Evolutionary conservation across 2,113 vertebrate genomes (phyloP).

Genomic region (Sinocyclocheilus maitianheensis): DNA sequence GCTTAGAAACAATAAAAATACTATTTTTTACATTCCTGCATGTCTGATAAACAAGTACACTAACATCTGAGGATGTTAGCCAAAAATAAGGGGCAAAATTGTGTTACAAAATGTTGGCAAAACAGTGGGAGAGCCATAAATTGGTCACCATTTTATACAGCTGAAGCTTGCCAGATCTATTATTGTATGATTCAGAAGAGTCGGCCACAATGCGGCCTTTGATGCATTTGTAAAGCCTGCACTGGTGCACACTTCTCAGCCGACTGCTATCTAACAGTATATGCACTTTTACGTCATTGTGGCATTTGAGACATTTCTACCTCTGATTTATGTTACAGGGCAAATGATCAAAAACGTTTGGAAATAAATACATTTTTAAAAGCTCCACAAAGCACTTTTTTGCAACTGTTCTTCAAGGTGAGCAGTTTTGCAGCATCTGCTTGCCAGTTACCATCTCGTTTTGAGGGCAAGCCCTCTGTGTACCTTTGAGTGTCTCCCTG

Average conservation of each 20-base stretch:
- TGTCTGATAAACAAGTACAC: neutral
- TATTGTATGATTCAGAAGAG: neutral
- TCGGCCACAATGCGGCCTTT: neutral
- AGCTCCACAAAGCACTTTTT: neutral
- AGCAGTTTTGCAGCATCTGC: neutral
- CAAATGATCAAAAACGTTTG: neutral
- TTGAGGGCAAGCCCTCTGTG: neutral
- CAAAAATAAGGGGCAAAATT: neutral
- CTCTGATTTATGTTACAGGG: neutral
- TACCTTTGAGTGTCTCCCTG: neutral
- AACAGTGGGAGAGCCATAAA: neutral
- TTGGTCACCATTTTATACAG: neutral
- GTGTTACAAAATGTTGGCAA: neutral
- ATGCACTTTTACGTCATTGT: neutral
- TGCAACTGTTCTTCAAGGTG: neutral
- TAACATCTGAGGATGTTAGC: neutral
- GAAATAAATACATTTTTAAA: neutral
- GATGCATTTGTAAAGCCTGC: neutral
- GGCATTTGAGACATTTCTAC: neutral
- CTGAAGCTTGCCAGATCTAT: neutral
- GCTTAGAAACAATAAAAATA: neutral
- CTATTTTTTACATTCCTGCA: neutral
- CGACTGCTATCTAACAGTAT: neutral
- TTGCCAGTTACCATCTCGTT: neutral
- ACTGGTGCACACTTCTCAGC: neutral